Percentiles rank a stretch among this genome's conserved stretches.
Conservation (phyloP, 2,113 vertebrate genomes). For the Numenius arquata region DNA sequence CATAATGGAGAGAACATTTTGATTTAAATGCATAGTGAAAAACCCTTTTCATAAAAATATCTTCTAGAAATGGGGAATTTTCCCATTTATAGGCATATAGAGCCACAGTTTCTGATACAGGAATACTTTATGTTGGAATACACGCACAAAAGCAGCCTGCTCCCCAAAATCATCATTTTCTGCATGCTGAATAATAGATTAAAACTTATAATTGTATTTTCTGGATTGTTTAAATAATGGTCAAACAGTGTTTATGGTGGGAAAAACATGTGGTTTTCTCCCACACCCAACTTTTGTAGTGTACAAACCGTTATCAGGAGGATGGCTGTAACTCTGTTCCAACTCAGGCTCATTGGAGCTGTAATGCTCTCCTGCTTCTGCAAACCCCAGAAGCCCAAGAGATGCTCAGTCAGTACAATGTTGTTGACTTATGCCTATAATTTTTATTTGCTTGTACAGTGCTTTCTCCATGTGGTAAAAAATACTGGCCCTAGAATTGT, state of each 20-base stretch:
- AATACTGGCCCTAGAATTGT: not conserved
- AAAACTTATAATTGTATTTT: not conserved
- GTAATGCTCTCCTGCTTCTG: not conserved
- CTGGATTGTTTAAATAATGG: not conserved
- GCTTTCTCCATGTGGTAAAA: not conserved
- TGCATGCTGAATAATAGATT: not conserved
- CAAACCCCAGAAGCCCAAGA: not conserved
- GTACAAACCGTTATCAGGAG: accelerated
- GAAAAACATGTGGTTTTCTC: not conserved
- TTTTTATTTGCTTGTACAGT: not conserved
- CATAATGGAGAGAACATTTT: not conserved
- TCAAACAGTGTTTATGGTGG: not conserved
- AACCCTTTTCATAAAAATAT: not conserved
- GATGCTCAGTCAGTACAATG: not conserved
- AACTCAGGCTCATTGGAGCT: not conserved
- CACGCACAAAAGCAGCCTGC: not conserved
- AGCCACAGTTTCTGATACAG: not conserved
- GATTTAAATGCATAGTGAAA: not conserved
- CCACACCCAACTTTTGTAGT: not conserved
- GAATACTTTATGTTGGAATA: not conserved
- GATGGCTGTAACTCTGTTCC: not conserved
- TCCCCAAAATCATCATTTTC: not conserved
- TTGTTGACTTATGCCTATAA: not conserved
- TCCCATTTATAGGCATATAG: not conserved
- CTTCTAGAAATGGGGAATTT: not conserved